These are phyloP conservation scores for Molothrus aeneus DNA, from an alignment of 2,797 vertebrate genomes.

Conservation along the genomic window DNA sequence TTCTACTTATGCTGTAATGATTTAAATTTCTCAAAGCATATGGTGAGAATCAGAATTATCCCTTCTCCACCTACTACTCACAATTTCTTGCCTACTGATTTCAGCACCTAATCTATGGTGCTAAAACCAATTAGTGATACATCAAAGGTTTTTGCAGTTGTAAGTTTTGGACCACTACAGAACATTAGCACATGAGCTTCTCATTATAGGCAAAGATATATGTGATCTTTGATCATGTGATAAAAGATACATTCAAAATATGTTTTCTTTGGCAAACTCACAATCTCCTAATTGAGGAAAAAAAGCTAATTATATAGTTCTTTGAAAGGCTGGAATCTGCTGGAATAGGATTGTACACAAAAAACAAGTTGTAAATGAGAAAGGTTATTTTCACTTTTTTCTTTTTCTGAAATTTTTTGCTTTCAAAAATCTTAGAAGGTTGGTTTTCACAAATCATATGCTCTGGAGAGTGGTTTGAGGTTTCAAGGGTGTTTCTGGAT, in stretches of 20 bases:
- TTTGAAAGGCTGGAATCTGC: neutral
- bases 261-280: conserved; percentile 57
- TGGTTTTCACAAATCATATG: neutral
- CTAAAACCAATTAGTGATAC: conserved; percentile 75
- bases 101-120: conserved; percentile 73
- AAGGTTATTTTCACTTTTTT: neutral
- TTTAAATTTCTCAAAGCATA: conserved; percentile 75
- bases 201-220: conserved; percentile 48
- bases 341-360: conserved; percentile 10
- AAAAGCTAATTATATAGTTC: conserved; percentile 46
- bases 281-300: conserved; percentile 57
- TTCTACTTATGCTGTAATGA: conserved; percentile 52
- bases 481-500: neutral
- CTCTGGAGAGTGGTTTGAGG: neutral
- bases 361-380: conserved; percentile 43
- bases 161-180: conserved; percentile 64
- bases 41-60: conserved; percentile 76
- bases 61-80: conserved; percentile 66
- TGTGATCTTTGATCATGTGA: conserved; percentile 63
- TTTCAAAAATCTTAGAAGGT: neutral
- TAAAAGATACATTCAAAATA: conserved; percentile 64
- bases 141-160: conserved; percentile 69
- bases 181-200: conserved; percentile 50
- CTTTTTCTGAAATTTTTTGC: neutral
- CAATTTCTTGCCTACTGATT: conserved; percentile 72